Evolutionary conservation across 2,113 vertebrate species (phyloP), one percentile per base, ranked within the genome.

Genomic region (Passer montanus): DNA sequence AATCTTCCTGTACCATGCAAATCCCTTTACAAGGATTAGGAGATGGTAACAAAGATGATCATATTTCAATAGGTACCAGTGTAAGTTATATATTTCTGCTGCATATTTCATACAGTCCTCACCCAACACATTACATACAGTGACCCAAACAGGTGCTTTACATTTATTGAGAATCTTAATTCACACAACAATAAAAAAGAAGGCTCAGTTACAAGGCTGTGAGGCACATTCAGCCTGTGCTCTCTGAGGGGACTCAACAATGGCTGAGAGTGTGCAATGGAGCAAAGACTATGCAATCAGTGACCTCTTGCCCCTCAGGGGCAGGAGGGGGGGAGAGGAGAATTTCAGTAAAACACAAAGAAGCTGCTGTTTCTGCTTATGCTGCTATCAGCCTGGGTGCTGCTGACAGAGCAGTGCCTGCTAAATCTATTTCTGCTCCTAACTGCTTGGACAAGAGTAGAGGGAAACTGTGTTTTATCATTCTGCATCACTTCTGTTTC

Each of bases 1-100:
- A 96, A 87, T 96, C 95, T 85, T 96, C 84, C 94, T 96, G 92
- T 96, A 97, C 96, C 96, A 77, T 95, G 95, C 86, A 97, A 97
- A 97, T 96, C 95, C 90, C 88, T 84, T 96, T 94, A 96, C 33
- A 87, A 67, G 94, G 95, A 96, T 97, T 96, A 97, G 89, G 70
- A 92, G 81, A 85, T 84, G 47, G 88, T 64, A 93, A 96, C 93
- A 95, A 90, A 93, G 90, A 75, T 94, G 60, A 41, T 95, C 76
- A 90, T 96, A 95, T 95, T 96, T 89, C 83, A 94, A 68, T 88
- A 81, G 64, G 47, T 78, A 27, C 35, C 5, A 11, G 47, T 21
- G 37, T 60, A 59, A 95, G 0, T 50, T n/a, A 37, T 1, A 43
- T 11, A 39, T 37, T 84, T 67, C 53, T 87, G 46, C 66, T n/a